Conservation (phyloP, 1,140 invertebrate genomes). For the Augochlora pura region DNA sequence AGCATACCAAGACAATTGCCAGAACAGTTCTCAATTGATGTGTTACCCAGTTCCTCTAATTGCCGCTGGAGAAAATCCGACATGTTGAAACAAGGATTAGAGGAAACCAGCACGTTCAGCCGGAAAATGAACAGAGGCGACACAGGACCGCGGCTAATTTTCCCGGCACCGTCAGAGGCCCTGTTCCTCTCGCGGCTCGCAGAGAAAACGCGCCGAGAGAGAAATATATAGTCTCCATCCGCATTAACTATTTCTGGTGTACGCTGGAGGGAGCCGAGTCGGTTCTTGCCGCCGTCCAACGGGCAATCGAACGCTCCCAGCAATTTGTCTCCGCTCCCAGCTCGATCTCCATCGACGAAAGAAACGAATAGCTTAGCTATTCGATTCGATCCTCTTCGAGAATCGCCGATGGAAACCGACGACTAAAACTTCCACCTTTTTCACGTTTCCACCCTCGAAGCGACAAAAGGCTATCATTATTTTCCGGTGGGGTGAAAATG, state of each 20-base stretch:
- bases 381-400: conserved; percentile 3
- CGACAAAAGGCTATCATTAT: conserved; percentile 19
- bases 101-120: not conserved
- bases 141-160: not conserved
- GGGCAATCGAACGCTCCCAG: conserved; percentile 11
- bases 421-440: too few relatives aligned
- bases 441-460: not conserved
- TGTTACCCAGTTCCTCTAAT: too few relatives aligned
- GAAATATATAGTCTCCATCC: conserved; percentile 28
- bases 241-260: conserved; percentile 34
- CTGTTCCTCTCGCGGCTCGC: not conserved
- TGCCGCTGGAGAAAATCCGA: too few relatives aligned
- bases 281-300: conserved; percentile 23
- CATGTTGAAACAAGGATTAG: not conserved
- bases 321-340: conserved; percentile 33
- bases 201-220: conserved; percentile 6
- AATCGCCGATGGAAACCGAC: too few relatives aligned
- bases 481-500: not conserved
- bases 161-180: not conserved
- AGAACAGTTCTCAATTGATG: too few relatives aligned
- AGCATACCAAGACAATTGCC: too few relatives aligned
- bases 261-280: not conserved
- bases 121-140: not conserved
- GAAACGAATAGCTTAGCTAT: not conserved
- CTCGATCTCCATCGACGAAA: not conserved